Base-by-base conservation (phyloP, 2,888 invertebrate genomes). In the Cerastoderma edule region DNA sequence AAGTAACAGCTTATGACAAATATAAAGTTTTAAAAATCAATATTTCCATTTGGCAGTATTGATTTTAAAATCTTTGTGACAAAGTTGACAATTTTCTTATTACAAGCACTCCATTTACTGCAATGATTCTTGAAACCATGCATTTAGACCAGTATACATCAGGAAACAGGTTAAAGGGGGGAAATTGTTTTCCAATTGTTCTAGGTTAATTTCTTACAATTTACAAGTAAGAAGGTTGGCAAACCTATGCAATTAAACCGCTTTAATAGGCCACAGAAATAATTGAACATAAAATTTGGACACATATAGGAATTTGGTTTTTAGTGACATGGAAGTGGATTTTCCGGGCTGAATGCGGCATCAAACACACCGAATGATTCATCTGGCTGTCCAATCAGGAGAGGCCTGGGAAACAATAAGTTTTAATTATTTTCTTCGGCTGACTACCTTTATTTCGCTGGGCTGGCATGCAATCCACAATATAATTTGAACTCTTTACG, bases 231-330 rank as follows among this genome's bases (percentile, higher is more conserved):
- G 39, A 27, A 60, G 60, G 60, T 60, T 60, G 22, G 60, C 35
- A 60, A 60, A 60, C 39, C 39, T n/a, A 39, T 39, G 39, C 60
- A 60, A 60, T 60, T 39, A 60, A 60, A 39, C 39, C 10, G 35
- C 39, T 60, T 60, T 60, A 60, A 60, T 60, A 39, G 60, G 60
- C 60, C 60, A 39, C 60, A 13, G 39, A 39, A 60, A 60, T 60
- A 60, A 60, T 60, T 60, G 39, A 60, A 60, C 60, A 39, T 60
- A 60, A 27, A 60, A 60, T 60, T 60, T 60, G 60, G 60, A 60
- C 60, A 60, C 39, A 60, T 60, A 60, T 24, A 33, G n/a, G 60
- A 39, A 39, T 35, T 60, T 39, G 24, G 24, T 60, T 35, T 60
- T n/a, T n/a, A n/a, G 60, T 60, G 60, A 60, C 60, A 60, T 35